Evolutionary conservation across 2,113 vertebrate genomes (phyloP), one percentile per base, ranked within the genome.

Genomic region (Anhinga anhinga): DNA sequence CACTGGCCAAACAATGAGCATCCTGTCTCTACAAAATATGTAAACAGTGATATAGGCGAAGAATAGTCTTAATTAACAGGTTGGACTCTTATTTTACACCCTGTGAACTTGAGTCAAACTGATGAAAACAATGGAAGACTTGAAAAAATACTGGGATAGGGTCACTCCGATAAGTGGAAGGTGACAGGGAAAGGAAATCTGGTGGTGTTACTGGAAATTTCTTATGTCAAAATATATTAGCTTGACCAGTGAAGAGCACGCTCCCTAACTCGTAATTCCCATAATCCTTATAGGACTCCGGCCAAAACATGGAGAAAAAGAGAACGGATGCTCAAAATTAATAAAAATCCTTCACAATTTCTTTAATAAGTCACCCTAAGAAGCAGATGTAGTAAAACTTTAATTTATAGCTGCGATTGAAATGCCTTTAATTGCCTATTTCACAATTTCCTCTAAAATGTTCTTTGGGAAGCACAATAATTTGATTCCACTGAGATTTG

Each of bases 391-490:
- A 84, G 73, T 79, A 94, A 82, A 95, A 94, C 22, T 87, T 78
- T 40, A 88, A 93, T 92, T 89, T 95, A 91, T 69, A 79, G 58
- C 32, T 82, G 32, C 36, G 83, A 94, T 94, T 93, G 76, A 87
- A 96, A 82, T 72, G 66, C 22, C 65, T 85, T 93, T 94, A 95
- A 91, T 85, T 85, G 81, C 49, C 62, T 92, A 10, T 92, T 95
- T 94, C 90, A 96, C 53, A 72, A 88, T 86, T 94, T 94, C 85
- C 88, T 94, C 92, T 89, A 67, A 82, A 82, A 79, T 23, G 58
- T 53, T 89, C 34, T 56, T 89, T 77, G 83, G 77, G 83, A 93
- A 94, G 56, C 38, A 90, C 55, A 91, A 72, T 45, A 62, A 87
- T 79, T 74, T 79, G 56, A 96, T 91, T 93, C 92, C 77, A 44